A percentile compares a stretch with the other conserved stretches of the same genome.
These are phyloP conservation scores for Acleris laterana DNA, from an alignment of 2,888 invertebrate genomes.

Conservation along the genomic window DNA sequence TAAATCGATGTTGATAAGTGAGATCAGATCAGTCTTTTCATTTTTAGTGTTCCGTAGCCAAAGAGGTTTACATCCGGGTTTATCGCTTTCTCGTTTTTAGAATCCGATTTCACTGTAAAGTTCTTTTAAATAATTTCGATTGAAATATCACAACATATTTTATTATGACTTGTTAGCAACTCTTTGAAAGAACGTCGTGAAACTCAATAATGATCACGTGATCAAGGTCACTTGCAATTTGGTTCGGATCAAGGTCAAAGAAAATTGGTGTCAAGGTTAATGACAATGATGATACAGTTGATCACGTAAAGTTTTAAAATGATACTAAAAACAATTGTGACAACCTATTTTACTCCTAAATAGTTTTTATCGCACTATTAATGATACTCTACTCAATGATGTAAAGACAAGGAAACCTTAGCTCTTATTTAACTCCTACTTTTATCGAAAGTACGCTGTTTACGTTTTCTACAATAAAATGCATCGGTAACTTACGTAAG, in stretches of 20 bases:
- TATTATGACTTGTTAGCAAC: neutral
- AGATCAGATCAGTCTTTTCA: too few relatives aligned
- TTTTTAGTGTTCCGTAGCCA: too few relatives aligned
- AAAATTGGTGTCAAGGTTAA: slow-evolving; percentile 21
- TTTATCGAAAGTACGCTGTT: slow-evolving; percentile 25
- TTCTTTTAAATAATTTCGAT: too few relatives aligned
- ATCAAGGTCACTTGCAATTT: slow-evolving; percentile 21
- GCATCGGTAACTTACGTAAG: slow-evolving; percentile 33
- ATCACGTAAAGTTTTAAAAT: neutral
- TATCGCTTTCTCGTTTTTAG: too few relatives aligned
- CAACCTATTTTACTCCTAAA: too few relatives aligned
- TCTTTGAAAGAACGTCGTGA: slow-evolving; percentile 11
- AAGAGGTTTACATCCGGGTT: too few relatives aligned
- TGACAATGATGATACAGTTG: slow-evolving; percentile 16
- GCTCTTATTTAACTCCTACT: slow-evolving; percentile 10
- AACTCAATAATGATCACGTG: slow-evolving; percentile 10
- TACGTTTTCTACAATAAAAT: slow-evolving; percentile 25
- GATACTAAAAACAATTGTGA: neutral
- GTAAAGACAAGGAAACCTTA: slow-evolving; percentile 5
- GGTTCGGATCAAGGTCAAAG: slow-evolving; percentile 15
- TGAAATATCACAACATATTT: neutral
- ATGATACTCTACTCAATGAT: neutral
- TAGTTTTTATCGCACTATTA: neutral
- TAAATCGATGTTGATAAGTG: too few relatives aligned
- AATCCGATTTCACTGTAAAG: too few relatives aligned